These are phyloP conservation scores for Protosalanx chinensis DNA, from an alignment of 2,797 vertebrate genomes.

Conservation along the genomic window DNA sequence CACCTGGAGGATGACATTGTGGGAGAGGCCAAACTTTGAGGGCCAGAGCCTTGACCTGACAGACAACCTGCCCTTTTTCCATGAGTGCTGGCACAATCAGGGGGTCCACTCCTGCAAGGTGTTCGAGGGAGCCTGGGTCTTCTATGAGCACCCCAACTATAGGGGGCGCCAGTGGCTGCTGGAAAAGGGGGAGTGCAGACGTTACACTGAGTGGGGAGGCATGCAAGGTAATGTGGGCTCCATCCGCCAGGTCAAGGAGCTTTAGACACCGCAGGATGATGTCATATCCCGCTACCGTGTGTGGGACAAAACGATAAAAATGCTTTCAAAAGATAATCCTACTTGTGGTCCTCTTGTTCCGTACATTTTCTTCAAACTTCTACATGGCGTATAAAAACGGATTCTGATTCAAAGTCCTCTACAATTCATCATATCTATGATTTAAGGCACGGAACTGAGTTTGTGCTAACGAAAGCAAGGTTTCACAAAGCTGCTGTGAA, in stretches of 20 bases:
- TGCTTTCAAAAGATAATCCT: not conserved
- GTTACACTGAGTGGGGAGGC: slow-evolving; percentile 7
- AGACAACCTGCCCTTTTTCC: slow-evolving; percentile 46
- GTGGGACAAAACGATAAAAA: not conserved
- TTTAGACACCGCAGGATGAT: not conserved
- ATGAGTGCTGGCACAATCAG: slow-evolving; percentile 45
- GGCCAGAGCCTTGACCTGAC: slow-evolving; percentile 52
- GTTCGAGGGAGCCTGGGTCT: slow-evolving; percentile 51
- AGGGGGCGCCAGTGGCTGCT: slow-evolving; percentile 59
- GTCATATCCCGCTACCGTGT: not conserved
- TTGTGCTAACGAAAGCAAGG: too few species aligned
- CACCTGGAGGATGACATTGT: slow-evolving; percentile 19
- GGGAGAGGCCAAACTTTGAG: slow-evolving; percentile 46
- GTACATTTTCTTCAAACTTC: too few species aligned
- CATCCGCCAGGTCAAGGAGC: slow-evolving; percentile 22
- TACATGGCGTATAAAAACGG: too few species aligned
- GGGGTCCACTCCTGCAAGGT: slow-evolving; percentile 47
- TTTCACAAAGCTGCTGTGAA: too few species aligned
- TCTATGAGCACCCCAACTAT: slow-evolving; percentile 53
- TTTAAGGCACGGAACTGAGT: too few species aligned
- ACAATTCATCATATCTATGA: too few species aligned
- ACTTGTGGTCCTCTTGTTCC: not conserved
- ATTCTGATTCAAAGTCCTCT: too few species aligned
- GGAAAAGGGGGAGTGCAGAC: slow-evolving; percentile 59
- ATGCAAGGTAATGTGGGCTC: slow-evolving; percentile 36